A percentile compares a stretch with the other conserved stretches of the same genome.
These are phyloP conservation scores for Bombus difficillimus DNA, from an alignment of 1,140 invertebrate genomes.

Conservation along the genomic window DNA sequence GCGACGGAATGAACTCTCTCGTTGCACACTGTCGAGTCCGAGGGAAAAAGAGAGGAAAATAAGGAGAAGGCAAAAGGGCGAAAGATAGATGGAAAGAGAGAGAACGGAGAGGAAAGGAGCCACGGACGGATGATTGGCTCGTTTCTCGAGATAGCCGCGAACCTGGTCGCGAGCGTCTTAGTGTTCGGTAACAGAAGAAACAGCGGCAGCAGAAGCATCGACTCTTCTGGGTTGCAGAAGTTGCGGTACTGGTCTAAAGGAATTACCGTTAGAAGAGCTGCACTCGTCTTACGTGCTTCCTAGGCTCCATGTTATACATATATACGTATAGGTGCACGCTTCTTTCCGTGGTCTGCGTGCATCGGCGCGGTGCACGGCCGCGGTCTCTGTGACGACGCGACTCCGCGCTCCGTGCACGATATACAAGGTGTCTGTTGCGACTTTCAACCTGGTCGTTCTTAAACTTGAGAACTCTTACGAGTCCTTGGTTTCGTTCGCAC, in stretches of 20 bases:
- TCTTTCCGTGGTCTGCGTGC: slow-evolving; percentile 29
- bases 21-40: slow-evolving; percentile 1
- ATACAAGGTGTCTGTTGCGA: slow-evolving; percentile 36
- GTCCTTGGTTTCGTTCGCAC: neutral
- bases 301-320: slow-evolving; percentile 70
- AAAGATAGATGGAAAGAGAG: slow-evolving; percentile 2
- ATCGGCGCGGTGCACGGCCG: neutral
- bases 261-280: slow-evolving; percentile 81
- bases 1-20: neutral
- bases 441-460: neutral
- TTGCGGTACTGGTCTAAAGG: slow-evolving; percentile 81
- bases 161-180: slow-evolving; percentile 34
- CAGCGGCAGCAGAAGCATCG: slow-evolving; percentile 54
- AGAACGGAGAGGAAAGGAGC: slow-evolving; percentile 28
- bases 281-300: slow-evolving; percentile 77
- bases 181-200: slow-evolving; percentile 60
- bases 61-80: neutral
- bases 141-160: slow-evolving; percentile 53
- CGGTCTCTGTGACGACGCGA: slow-evolving; percentile 13
- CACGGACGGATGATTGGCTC: slow-evolving; percentile 53
- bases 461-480: no score
- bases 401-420: slow-evolving; percentile 17
- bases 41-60: slow-evolving; percentile 17
- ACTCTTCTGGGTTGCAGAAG: slow-evolving; percentile 67
- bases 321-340: neutral